Base-by-base conservation (phyloP, 2,113 vertebrate species). In the Hemicordylus capensis region DNA sequence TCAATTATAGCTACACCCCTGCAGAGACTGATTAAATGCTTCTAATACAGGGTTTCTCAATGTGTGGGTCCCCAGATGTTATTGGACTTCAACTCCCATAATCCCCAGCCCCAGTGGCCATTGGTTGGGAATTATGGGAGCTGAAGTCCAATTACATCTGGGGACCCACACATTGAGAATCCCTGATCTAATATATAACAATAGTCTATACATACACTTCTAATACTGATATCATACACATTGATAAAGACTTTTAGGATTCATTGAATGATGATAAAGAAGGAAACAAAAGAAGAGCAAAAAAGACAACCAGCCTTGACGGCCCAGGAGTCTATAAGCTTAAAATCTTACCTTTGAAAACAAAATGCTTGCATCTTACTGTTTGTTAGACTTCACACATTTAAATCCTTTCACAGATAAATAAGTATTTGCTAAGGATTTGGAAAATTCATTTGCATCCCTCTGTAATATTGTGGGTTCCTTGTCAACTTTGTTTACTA, bases 171-270 rank as follows among this genome's bases (percentile, higher is more conserved):
- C n/a, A n/a, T n/a, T n/a, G n/a, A n/a, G n/a, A n/a, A n/a, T n/a
- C n/a, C n/a, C n/a, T 12, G 48, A 12, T 51, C 48, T 51, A 51
- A 51, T 51, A 51, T 80, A 79, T 88, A 85, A 77, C 92, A 90
- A 72, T 1, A 31, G 37, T 34, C n/a, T 59, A 80, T 5, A 67
- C 19, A 79, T 20, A 6, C 22, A 37, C 11, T 56, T 22, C 28
- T 19, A 26, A 48, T 8, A 48, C 42, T 42, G 59, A 66, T 24
- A 39, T 79, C 20, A 48, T 28, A 63, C 3, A 83, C 22, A 22
- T 26, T 64, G 46, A 76, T 24, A 76, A 34, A 58, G 24, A 7
- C 56, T 17, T 66, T 37, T 31, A 37, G 24, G 15, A 44, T 9
- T 4, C 15, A 10, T 39, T 83, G 58, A 22, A 6, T 31, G n/a